Conservation (phyloP, 2,888 invertebrate genomes). For the Hybos culiciformis region DNA sequence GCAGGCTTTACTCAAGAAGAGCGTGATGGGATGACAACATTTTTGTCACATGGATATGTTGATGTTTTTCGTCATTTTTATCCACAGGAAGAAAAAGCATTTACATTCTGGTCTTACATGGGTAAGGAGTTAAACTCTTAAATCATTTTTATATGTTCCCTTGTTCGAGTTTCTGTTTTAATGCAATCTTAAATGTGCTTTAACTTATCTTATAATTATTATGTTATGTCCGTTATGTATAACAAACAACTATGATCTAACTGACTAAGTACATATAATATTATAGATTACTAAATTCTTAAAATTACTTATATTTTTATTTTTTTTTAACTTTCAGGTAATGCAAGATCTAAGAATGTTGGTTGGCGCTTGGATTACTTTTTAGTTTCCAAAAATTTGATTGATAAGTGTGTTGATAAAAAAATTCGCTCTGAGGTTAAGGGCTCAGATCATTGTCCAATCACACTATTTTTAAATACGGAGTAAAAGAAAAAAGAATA, state of each 20-base stretch:
- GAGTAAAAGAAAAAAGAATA: conserved; percentile 19
- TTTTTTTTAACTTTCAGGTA: too few relatives aligned
- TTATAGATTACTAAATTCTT: too few relatives aligned
- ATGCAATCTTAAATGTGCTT: too few relatives aligned
- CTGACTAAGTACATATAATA: too few relatives aligned
- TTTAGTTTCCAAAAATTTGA: conserved; percentile 67
- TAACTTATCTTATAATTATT: too few relatives aligned
- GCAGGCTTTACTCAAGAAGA: conserved; percentile 96
- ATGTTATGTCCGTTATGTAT: too few relatives aligned
- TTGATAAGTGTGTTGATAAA: conserved; percentile 68
- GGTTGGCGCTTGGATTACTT: conserved; percentile 99
- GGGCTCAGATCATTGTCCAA: conserved; percentile 96
- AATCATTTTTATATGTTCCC: too few relatives aligned
- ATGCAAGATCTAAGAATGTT: conserved; percentile 75
- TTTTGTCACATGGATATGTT: conserved; percentile 67
- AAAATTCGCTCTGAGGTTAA: conserved; percentile 65
- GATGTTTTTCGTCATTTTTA: conserved; percentile 80
- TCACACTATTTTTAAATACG: conserved; percentile 57
- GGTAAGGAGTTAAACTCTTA: too few relatives aligned
- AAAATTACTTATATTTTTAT: too few relatives aligned
- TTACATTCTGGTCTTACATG: conserved; percentile 95
- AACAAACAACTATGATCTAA: too few relatives aligned
- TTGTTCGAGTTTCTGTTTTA: too few relatives aligned
- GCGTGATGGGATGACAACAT: conserved; percentile 74
- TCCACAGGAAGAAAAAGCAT: conserved; percentile 68